Base-by-base conservation (phyloP, 2,888 invertebrate species). In the Epirrita christyi region DNA sequence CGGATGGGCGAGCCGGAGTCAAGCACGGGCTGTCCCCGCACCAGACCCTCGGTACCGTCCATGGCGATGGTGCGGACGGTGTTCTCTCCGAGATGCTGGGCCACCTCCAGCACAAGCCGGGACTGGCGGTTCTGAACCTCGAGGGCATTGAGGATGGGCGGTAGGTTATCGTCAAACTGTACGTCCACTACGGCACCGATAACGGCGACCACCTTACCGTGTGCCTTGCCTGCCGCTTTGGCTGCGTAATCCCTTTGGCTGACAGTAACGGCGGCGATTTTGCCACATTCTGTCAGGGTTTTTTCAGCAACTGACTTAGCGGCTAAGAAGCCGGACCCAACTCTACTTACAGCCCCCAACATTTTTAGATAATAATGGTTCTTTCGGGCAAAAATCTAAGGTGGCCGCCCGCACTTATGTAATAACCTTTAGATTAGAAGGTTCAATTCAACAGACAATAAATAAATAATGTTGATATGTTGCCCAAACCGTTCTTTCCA, bases 181-280 rank as follows among this genome's bases (percentile, higher is more conserved):
- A 99, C 98, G 85, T 99, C 99, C 52, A 99, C 98, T 37, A 99
- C 98, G 83, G 99, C 98, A 94, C 98, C 98, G 85, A 99, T 99
- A 58, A 99, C 98, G 50, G 98, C 98, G 41, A 98, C 97, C 66
- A 99, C 94, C 83, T 93, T 94, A 73, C 97, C 96, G 75, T 93
- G 83, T 4, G 63, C 83, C 61, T 78, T 75, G 50, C 71, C 79
- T 63, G 79, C 64, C 29, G 81, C 75, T 73, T 85, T 83, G 27
- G 83, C 85, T 40, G 93, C 93, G 80, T 88, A 89, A 67, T 89
- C 75, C 67, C 83, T 87, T 71, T 81, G 85, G 76, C 78, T 83
- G 66, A 82, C 80, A 43, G 88, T 78, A 38, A 84, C 92, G 71
- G 88, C 75, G 48, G 80, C 88, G 56, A 93, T 86, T 88, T 94